Percentiles rank a stretch among this genome's conserved stretches.
These are phyloP conservation scores for Coregonus suidteri DNA, from an alignment of 2,797 vertebrate genomes.

Conservation along the genomic window DNA sequence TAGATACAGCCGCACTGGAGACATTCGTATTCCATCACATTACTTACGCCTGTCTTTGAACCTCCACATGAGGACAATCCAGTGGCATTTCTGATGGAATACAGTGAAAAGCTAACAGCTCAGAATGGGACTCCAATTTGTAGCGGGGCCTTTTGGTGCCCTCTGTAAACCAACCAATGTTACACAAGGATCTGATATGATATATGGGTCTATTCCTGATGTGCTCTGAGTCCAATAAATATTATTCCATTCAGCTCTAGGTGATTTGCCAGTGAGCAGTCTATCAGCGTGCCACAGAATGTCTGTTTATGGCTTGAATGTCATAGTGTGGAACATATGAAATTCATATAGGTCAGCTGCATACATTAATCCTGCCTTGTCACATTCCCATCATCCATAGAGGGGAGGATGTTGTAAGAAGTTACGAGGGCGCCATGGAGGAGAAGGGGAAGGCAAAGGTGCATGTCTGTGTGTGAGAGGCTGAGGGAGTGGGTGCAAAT, in stretches of 20 bases:
- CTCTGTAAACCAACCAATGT: conserved; percentile 30
- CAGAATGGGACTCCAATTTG: too few relatives aligned
- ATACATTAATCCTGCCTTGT: conserved; percentile 54
- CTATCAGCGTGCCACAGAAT: conserved; percentile 42
- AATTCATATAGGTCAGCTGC: conserved; percentile 64
- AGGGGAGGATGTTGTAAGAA: conserved; percentile 12
- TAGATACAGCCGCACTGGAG: conserved; percentile 20
- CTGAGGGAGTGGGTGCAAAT: background rate
- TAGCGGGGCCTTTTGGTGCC: conserved; percentile 28
- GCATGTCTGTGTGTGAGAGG: conserved; percentile 1
- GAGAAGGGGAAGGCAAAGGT: conserved; percentile 3
- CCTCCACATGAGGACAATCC: conserved; percentile 5
- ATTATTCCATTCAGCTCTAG: conserved; percentile 58
- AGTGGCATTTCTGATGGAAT: conserved; percentile 14
- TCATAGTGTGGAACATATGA: conserved; percentile 49
- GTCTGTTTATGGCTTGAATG: conserved; percentile 41
- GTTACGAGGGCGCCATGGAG: background rate
- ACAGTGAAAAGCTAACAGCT: background rate
- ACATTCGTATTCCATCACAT: conserved; percentile 18
- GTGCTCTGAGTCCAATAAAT: conserved; percentile 54
- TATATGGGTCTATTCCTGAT: conserved; percentile 31
- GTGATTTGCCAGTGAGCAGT: conserved; percentile 47
- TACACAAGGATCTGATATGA: conserved; percentile 29
- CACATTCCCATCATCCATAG: conserved; percentile 40
- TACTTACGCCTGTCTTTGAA: conserved; percentile 1